Evolutionary conservation across 2,888 invertebrate genomes (phyloP).

Genomic region (Ganaspis brasiliensis): DNA sequence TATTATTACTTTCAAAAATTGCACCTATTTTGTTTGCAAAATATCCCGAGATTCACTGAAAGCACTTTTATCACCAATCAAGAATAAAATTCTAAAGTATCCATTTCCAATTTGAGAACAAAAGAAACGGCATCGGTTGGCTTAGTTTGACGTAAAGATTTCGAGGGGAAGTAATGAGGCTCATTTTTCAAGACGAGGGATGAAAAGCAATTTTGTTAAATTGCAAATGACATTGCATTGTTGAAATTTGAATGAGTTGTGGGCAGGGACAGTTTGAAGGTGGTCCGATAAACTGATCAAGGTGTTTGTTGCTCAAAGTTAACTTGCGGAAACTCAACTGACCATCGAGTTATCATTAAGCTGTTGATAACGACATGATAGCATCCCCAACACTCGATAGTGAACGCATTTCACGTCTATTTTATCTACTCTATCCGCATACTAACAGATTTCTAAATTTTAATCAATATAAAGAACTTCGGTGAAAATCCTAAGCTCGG

Average conservation of each 20-base stretch:
- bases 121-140: not conserved
- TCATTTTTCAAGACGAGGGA: not conserved
- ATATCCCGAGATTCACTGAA: not conserved
- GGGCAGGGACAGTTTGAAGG: not conserved
- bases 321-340: constrained; percentile 56
- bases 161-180: not conserved
- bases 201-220: not conserved
- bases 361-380: constrained; percentile 64
- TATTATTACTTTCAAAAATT: too few relatives aligned
- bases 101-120: not conserved
- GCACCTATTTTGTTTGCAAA: too few relatives aligned
- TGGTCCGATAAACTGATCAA: constrained; percentile 12
- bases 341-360: constrained; percentile 62
- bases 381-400: constrained; percentile 56
- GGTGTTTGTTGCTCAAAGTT: constrained; percentile 16
- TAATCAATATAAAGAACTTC: not conserved
- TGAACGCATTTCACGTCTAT: constrained; percentile 41
- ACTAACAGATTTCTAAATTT: not conserved
- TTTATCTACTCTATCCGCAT: constrained; percentile 13
- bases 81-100: not conserved
- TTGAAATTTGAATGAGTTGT: not conserved
- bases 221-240: not conserved
- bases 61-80: not conserved
- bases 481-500: not conserved
- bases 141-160: not conserved